Conservation (phyloP, 2,888 invertebrate genomes). For the Lymantria dispar region DNA sequence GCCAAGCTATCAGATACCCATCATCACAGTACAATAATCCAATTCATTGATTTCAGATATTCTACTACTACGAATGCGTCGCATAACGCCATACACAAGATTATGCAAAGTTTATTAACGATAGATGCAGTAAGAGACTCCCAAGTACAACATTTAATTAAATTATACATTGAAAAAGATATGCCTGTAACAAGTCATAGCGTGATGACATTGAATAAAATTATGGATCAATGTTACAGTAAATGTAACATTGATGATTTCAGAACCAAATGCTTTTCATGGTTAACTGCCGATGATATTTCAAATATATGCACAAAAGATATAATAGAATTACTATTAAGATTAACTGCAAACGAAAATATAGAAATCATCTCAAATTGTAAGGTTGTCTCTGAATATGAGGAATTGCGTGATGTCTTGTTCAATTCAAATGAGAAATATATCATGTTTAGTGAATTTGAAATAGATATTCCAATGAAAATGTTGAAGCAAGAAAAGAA, state of each 20-base stretch:
- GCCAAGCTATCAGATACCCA: too few relatives aligned
- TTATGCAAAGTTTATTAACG: slow-evolving; percentile 53
- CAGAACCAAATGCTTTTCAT: slow-evolving; percentile 51
- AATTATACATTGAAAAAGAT: slow-evolving; percentile 64
- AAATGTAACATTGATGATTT: slow-evolving; percentile 53
- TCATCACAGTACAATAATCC: too few relatives aligned
- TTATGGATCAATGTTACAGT: slow-evolving; percentile 59
- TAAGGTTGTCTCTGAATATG: slow-evolving; percentile 12
- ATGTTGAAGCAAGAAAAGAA: slow-evolving; percentile 6
- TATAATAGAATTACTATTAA: slow-evolving; percentile 48
- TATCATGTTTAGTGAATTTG: slow-evolving; percentile 65
- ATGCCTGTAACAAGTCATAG: slow-evolving; percentile 62
- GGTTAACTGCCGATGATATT: slow-evolving; percentile 52
- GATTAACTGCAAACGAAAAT: slow-evolving; percentile 60
- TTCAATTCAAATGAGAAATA: slow-evolving; percentile 55
- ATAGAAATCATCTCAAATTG: slow-evolving; percentile 18
- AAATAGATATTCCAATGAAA: slow-evolving; percentile 36
- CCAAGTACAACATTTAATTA: slow-evolving; percentile 55
- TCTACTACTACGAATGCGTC: slow-evolving; percentile 45
- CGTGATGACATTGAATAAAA: slow-evolving; percentile 50
- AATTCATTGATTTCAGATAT: slow-evolving; percentile 50
- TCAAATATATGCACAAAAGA: slow-evolving; percentile 29
- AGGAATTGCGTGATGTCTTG: slow-evolving; percentile 45
- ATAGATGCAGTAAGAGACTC: slow-evolving; percentile 49
- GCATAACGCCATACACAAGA: slow-evolving; percentile 56